Base-by-base conservation (phyloP, 2,113 vertebrate genomes). In the Polypterus senegalus region DNA sequence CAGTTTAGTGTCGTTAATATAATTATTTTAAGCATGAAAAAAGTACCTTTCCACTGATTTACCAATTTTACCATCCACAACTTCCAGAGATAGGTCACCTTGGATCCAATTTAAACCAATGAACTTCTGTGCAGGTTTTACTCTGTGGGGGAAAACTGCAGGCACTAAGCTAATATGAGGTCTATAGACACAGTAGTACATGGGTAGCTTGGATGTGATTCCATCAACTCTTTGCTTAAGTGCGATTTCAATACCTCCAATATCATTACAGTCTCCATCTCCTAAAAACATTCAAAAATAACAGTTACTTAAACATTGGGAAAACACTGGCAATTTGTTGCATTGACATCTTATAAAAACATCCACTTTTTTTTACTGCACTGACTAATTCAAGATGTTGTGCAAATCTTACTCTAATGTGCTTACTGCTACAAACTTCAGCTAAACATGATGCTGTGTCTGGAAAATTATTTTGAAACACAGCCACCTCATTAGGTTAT, bases 101-200 rank as follows among this genome's bases (percentile, higher is more conserved):
- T 88, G 77, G 0, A 86, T 87, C 94, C 96, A 97, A 64, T 98
- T 97, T 70, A 97, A 58, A 66, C 88, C 81, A 27, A 87, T 71
- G 0, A 70, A 79, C 7, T 69, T 66, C 11, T 71, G 77, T 5
- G 63, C 64, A 58, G 63, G 1, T 5, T 70, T 70, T 7, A 7
- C 46, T 4, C 79, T 76, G 47, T 72, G 1, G 4, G 70, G 43
- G 9, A 76, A 64, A 0, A 81, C 81, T 62, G 83, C 70, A 0
- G 87, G 74, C 46, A 88, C 90, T 70, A 93, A 74, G 67, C 78
- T 85, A 66, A 88, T 82, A 2, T 81, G 86, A 9, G 90, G 89
- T 69, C 81, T 88, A 73, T 90, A 85, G 69, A 92, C 85, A 64
- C 91, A 73, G 61, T 93, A 97, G 74, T 88, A 88, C 79, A 87